These are phyloP conservation scores for Xiphophorus hellerii DNA, from an alignment of 2,113 vertebrate genomes.

Conservation along the genomic window DNA sequence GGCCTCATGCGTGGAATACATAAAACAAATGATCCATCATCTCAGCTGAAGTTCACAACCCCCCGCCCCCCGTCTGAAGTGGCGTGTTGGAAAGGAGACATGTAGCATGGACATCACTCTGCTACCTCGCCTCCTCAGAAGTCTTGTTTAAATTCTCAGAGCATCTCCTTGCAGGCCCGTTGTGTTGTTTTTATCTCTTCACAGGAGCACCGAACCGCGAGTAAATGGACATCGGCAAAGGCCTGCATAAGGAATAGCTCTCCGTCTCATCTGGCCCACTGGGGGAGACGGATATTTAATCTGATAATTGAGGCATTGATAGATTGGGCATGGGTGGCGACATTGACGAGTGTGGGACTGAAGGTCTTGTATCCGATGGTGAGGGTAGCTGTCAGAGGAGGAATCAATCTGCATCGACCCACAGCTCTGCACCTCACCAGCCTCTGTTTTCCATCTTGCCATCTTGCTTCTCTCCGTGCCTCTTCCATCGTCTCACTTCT, in stretches of 20 bases:
- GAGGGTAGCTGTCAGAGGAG: constrained; percentile 51
- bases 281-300: constrained; percentile 51
- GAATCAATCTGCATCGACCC: constrained; percentile 55
- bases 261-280: constrained; percentile 25
- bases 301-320: constrained; percentile 70
- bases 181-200: constrained; percentile 10
- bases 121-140: not conserved
- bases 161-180: not conserved
- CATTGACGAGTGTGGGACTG: constrained; percentile 68
- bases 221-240: constrained; percentile 27
- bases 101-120: not conserved
- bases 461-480: not conserved
- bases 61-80: not conserved
- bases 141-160: not conserved
- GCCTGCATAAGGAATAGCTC: constrained; percentile 29
- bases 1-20: not conserved
- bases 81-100: not conserved
- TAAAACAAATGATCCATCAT: not conserved
- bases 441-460: constrained; percentile 13
- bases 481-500: constrained; percentile 10
- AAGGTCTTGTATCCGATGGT: constrained; percentile 47
- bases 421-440: constrained; percentile 36
- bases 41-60: not conserved
- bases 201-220: constrained; percentile 15
- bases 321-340: constrained; percentile 50